Evolutionary conservation across 2,113 vertebrate species (phyloP).

Genomic region (Mormyrus iriodes): DNA sequence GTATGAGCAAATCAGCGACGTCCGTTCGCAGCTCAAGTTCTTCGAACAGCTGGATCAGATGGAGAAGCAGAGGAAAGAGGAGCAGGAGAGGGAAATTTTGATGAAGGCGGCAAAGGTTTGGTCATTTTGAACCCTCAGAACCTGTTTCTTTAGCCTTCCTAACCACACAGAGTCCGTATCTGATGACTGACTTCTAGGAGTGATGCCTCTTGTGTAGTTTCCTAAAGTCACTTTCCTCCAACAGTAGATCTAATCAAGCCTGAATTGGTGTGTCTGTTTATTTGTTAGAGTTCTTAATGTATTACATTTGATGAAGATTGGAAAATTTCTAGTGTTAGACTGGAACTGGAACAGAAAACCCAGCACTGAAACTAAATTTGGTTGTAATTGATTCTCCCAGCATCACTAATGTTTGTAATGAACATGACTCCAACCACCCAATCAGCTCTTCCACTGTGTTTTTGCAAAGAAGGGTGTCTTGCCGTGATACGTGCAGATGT

Average conservation of each 20-base stretch:
- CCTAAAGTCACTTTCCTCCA: neutral
- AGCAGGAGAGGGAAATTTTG: slow-evolving; percentile 92
- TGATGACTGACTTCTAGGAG: neutral
- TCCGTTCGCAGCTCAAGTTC: slow-evolving; percentile 87
- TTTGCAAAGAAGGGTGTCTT: slow-evolving; percentile 5
- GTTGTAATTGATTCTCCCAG: neutral
- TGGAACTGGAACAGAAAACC: neutral
- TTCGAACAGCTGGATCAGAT: slow-evolving; percentile 95
- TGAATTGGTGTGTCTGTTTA: neutral
- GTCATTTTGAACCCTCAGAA: neutral
- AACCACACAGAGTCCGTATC: neutral
- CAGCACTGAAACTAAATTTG: neutral
- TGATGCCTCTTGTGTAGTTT: neutral
- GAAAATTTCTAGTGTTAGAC: neutral
- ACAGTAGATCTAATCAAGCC: neutral
- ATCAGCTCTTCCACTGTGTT: neutral
- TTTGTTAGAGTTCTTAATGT: neutral
- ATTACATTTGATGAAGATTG: neutral
- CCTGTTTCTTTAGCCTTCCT: neutral
- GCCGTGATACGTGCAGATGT: neutral
- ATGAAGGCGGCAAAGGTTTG: slow-evolving; percentile 92
- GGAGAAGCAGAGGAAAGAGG: slow-evolving; percentile 91
- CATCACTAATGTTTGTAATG: neutral
- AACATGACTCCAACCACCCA: neutral
- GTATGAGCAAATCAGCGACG: slow-evolving; percentile 79